Evolutionary conservation across 2,113 vertebrate species (phyloP).

Genomic region (Balaenoptera acutorostrata): DNA sequence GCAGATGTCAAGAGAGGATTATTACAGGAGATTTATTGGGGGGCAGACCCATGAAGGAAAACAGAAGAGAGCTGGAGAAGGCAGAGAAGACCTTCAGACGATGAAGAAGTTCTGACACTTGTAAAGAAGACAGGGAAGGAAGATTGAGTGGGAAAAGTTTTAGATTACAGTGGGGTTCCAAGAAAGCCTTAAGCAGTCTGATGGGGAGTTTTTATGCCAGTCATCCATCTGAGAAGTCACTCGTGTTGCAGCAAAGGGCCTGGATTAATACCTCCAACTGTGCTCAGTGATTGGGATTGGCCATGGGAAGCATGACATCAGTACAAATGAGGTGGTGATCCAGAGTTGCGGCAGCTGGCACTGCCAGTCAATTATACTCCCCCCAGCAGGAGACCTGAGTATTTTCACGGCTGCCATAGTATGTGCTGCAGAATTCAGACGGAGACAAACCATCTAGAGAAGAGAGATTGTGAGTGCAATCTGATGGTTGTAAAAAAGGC

Average conservation of each 20-base stretch:
- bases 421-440: background rate
- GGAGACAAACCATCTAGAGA: background rate
- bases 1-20: background rate
- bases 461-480: background rate
- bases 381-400: background rate
- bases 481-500: background rate
- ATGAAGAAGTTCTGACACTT: background rate
- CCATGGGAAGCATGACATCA: background rate
- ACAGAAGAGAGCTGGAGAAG: background rate
- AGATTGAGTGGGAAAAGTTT: background rate
- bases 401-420: background rate
- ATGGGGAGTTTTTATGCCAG: background rate
- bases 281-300: background rate
- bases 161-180: background rate
- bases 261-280: background rate
- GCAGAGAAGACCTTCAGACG: background rate
- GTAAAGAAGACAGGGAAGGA: background rate
- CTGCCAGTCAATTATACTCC: background rate
- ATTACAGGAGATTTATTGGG: background rate
- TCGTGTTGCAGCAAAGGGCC: background rate
- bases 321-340: background rate
- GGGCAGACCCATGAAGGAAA: background rate
- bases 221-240: background rate
- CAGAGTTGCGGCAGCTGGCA: background rate
- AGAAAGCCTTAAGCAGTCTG: background rate